These are phyloP conservation scores for Galaxea fascicularis DNA, from an alignment of 92 coral and sea anemone species.

Conservation along the genomic window DNA sequence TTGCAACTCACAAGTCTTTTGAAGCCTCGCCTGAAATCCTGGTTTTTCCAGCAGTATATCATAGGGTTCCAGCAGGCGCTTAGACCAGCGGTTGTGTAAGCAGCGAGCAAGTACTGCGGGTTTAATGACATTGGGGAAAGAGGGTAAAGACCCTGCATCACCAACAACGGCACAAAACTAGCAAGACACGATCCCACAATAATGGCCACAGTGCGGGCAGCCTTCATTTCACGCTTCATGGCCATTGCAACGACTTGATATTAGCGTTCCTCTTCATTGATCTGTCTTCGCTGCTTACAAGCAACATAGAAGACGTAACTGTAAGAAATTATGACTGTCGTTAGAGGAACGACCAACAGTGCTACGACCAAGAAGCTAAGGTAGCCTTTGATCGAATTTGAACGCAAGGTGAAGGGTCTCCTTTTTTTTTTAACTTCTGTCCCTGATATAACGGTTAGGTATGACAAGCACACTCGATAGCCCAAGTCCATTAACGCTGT, in stretches of 20 bases:
- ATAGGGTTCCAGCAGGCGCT: conserved; percentile 62
- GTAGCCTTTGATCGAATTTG: not conserved
- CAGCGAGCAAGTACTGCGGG: not conserved
- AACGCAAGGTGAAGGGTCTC: not conserved
- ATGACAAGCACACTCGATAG: too few species aligned
- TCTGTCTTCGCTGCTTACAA: conserved; percentile 13
- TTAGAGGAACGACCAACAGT: conserved; percentile 5
- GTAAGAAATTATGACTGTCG: not conserved
- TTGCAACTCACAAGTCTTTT: conserved; percentile 26
- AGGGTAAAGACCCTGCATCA: conserved; percentile 8
- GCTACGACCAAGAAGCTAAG: conserved; percentile 10
- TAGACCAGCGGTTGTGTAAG: conserved; percentile 18
- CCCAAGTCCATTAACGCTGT: too few species aligned
- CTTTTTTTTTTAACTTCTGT: not conserved
- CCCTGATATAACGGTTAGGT: too few species aligned
- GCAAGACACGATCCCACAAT: conserved; percentile 49
- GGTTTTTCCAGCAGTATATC: conserved; percentile 61
- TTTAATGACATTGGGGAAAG: not conserved
- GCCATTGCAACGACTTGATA: not conserved
- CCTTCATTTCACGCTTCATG: conserved; percentile 32
- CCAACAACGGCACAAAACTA: conserved; percentile 47
- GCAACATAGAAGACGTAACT: conserved; percentile 9
- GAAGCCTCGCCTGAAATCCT: conserved; percentile 43
- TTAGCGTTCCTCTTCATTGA: not conserved
- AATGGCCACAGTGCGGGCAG: conserved; percentile 52